Evolutionary conservation across 2,797 vertebrate genomes (phyloP), one percentile per base, ranked within the genome.

Genomic region (Siniperca undulata): DNA sequence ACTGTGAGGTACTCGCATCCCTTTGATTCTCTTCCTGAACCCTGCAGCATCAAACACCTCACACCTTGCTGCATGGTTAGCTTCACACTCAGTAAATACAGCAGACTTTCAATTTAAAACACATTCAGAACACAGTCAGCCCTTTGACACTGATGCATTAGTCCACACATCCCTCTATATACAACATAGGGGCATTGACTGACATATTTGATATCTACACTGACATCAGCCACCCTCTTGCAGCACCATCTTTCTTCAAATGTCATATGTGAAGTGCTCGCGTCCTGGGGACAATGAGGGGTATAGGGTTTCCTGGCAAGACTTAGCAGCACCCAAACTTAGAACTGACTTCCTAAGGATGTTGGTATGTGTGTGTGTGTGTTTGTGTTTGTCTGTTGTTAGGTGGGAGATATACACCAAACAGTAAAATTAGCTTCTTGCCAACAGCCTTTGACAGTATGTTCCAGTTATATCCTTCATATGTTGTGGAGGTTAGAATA

Each of bases 271-370:
- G 93, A 94, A 93, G 92, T 88, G 82, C 79, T 74, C 55, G 59
- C 65, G 34, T 91, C 91, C 85, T 56, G 1, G 90, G 94, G 94
- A 96, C 95, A 96, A 96, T 96, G 94, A 95, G 52, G 34, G 81
- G 94, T 88, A 89, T 96, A 92, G 77, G 83, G 93, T 96, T 96
- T 94, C 95, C 92, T 91, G 89, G 86, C 89, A 90, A 90, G 95
- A 95, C 94, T 96, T 96, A 96, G 90, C 94, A 92, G 91, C 91
- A 88, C 80, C 93, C 94, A 95, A 96, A 96, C 93, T 94, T 96
- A 96, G 95, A 89, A 88, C 80, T 93, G 93, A 95, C 91, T 93
- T 91, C 82, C 91, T 88, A 90, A 94, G 91, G 92, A 93, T 94
- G 92, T 67, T 67, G 90, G 91, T 86, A 91, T 95, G 89, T 85